These are phyloP conservation scores for Andricus curvator DNA, from an alignment of 2,888 invertebrate genomes.

Conservation along the genomic window DNA sequence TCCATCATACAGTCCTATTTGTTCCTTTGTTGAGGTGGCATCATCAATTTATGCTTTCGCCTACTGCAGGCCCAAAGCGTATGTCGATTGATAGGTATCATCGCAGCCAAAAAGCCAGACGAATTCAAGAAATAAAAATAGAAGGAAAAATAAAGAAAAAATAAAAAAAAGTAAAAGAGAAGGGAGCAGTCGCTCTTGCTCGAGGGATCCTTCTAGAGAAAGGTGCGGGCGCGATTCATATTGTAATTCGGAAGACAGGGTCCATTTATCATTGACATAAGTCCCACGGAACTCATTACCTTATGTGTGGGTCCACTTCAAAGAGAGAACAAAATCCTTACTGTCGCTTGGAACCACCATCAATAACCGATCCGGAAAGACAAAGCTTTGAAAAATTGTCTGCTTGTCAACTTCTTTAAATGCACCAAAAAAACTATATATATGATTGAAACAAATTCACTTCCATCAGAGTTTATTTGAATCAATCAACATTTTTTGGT, in stretches of 20 bases:
- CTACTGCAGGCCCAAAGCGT: neutral
- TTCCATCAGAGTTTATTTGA: neutral
- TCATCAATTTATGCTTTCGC: constrained; percentile 9
- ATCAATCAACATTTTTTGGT: no score
- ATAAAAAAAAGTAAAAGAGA: neutral
- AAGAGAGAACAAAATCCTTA: neutral
- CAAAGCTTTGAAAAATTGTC: neutral
- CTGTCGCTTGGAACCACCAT: neutral
- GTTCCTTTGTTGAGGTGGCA: constrained; percentile 6
- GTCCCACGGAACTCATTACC: constrained; percentile 28
- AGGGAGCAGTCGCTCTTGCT: neutral
- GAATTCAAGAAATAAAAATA: neutral
- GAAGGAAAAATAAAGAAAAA: neutral
- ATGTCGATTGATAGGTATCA: neutral
- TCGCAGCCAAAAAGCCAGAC: constrained; percentile 11
- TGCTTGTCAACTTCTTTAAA: neutral
- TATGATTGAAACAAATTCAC: neutral
- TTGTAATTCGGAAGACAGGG: constrained; percentile 61
- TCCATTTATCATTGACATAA: constrained; percentile 54
- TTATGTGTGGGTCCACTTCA: constrained; percentile 15
- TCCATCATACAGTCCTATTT: neutral
- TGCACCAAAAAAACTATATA: neutral
- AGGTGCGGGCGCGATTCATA: constrained; percentile 61
- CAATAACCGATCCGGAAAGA: neutral
- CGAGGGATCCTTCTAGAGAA: neutral